These are phyloP conservation scores for Atta texana DNA, from an alignment of 1,140 invertebrate species.

Conservation along the genomic window DNA sequence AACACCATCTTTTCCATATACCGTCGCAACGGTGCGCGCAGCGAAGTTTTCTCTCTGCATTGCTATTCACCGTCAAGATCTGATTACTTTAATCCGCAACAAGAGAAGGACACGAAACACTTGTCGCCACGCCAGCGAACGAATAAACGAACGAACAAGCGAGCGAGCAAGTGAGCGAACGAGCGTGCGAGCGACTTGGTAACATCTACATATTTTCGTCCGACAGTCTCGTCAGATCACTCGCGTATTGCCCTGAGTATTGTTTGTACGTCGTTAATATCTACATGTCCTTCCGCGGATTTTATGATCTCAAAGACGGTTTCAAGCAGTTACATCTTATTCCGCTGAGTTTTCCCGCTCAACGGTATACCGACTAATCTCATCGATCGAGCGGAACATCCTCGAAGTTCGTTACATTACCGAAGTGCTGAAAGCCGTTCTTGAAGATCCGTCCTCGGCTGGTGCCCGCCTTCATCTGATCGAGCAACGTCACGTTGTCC, in stretches of 20 bases:
- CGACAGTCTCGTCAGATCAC: slow-evolving; percentile 29
- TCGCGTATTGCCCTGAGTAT: slow-evolving; percentile 75
- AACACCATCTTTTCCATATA: slow-evolving; percentile 23
- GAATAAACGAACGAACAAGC: neutral
- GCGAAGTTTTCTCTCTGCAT: neutral
- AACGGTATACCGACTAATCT: slow-evolving; percentile 47
- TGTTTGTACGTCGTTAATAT: slow-evolving; percentile 67
- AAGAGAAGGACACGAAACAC: slow-evolving; percentile 46
- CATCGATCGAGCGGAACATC: slow-evolving; percentile 80
- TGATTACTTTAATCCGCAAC: slow-evolving; percentile 21
- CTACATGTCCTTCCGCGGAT: slow-evolving; percentile 43
- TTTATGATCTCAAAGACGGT: slow-evolving; percentile 11
- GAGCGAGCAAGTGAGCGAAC: slow-evolving; percentile 6
- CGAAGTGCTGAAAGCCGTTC: slow-evolving; percentile 81
- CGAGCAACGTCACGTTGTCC: slow-evolving; percentile 80
- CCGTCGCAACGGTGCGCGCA: slow-evolving; percentile 10
- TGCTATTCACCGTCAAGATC: slow-evolving; percentile 37
- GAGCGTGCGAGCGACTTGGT: slow-evolving; percentile 42
- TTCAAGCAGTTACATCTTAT: slow-evolving; percentile 19
- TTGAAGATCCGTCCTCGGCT: slow-evolving; percentile 80
- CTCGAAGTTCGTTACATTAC: slow-evolving; percentile 75
- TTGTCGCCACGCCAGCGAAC: neutral
- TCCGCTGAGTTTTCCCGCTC: neutral
- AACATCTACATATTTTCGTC: slow-evolving; percentile 28
- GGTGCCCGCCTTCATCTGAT: slow-evolving; percentile 78